phyloP scores from a whole-genome alignment of 2,888 invertebrate species.

The Aquatica leii region DNA sequence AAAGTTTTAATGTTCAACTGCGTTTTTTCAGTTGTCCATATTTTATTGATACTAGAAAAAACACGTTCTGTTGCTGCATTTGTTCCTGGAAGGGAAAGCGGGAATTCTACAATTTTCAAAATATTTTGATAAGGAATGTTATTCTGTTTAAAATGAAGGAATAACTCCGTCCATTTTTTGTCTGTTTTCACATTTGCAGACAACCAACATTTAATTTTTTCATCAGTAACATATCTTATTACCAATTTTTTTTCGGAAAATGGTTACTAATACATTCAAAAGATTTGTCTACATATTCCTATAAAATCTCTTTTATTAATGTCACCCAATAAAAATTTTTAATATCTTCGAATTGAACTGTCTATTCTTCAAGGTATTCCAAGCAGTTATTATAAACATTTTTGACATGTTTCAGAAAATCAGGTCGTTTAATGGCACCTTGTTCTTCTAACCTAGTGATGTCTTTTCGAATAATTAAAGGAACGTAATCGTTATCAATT shows the following conservation, averaged over 20 bases:
- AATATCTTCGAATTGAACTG: not conserved
- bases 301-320: not conserved
- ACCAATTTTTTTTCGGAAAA: conserved; percentile 7
- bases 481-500: no score
- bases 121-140: conserved; percentile 16
- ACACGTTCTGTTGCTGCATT: conserved; percentile 8
- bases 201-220: conserved; percentile 17
- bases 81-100: conserved; percentile 13
- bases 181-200: conserved; percentile 24
- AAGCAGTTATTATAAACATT: not conserved
- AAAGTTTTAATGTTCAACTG: conserved; percentile 9
- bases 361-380: not conserved
- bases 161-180: conserved; percentile 25
- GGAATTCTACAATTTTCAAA: conserved; percentile 10
- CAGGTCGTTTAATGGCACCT: not conserved
- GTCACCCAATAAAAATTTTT: not conserved
- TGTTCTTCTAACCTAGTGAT: not conserved
- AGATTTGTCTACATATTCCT: not conserved
- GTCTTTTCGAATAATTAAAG: no score
- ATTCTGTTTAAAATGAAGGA: conserved; percentile 22
- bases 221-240: conserved; percentile 3
- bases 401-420: not conserved
- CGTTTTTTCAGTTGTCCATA: conserved; percentile 1
- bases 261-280: not conserved
- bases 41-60: conserved; percentile 3